Evolutionary conservation across 2,888 invertebrate genomes (phyloP).

Genomic region (Clostera curtula): DNA sequence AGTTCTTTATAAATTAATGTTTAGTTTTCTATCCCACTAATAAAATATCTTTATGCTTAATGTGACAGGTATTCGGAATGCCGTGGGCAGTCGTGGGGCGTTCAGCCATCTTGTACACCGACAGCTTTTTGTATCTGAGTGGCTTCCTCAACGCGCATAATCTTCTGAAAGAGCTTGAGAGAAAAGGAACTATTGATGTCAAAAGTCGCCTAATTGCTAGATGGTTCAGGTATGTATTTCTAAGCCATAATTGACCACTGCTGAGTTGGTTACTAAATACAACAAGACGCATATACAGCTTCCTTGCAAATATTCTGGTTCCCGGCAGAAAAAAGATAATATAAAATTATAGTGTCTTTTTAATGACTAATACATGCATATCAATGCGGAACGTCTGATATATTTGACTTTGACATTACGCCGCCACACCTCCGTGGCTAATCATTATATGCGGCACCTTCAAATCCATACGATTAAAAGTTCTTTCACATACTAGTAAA

Average conservation of each 20-base stretch:
- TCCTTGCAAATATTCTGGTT: too few relatives aligned
- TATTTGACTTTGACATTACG: too few relatives aligned
- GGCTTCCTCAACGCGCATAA: conserved; percentile 74
- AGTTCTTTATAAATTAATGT: not conserved
- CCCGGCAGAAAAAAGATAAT: too few relatives aligned
- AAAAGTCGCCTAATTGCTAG: conserved; percentile 64
- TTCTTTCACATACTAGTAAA: too few relatives aligned
- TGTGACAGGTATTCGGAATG: conserved; percentile 61
- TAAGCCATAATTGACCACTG: conserved; percentile 6
- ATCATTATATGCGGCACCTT: too few relatives aligned
- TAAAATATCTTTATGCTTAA: not conserved
- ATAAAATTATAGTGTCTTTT: too few relatives aligned
- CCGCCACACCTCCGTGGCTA: too few relatives aligned
- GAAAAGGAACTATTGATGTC: conserved; percentile 62
- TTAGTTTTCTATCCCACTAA: not conserved
- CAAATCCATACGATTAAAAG: too few relatives aligned
- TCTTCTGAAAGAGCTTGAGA: conserved; percentile 67
- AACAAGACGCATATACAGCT: too few relatives aligned
- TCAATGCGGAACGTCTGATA: too few relatives aligned
- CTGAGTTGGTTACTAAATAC: too few relatives aligned
- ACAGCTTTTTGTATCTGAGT: conserved; percentile 76
- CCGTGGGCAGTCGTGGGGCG: conserved; percentile 76
- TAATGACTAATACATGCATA: too few relatives aligned
- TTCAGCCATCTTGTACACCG: conserved; percentile 77
- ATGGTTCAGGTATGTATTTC: conserved; percentile 66